Base-by-base conservation (phyloP, 2,113 vertebrate species). In the Corythornis vintsioides region DNA sequence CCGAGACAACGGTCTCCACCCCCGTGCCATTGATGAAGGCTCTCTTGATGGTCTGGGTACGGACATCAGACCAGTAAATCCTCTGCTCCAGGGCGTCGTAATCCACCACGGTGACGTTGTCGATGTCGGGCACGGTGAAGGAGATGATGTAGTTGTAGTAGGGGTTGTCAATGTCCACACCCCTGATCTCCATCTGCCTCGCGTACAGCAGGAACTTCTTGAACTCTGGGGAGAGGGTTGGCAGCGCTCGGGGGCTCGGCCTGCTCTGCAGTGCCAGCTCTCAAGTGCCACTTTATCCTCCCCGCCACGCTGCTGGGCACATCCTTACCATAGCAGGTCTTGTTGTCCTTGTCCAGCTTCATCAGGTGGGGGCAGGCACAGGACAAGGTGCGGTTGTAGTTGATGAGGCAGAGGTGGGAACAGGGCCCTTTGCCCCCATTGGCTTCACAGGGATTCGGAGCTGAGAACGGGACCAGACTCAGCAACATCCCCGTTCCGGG, bases 141-240 rank as follows among this genome's bases (percentile, higher is more conserved):
- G 99, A 99, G 97, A 99, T 99, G 96, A 99, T 99, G 96, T 99
- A 99, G 97, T 99, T 99, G 97, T 99, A 99, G 96, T 99, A 99
- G 3, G 99, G 99, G 94, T 99, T 99, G 29, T 99, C 99, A 0
- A 99, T 98, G 96, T 99, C 99, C 96, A 99, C 99, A 0, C 99
- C 99, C 15, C 99, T 97, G 95, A 99, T 99, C 98, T 99, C 99
- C 95, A 99, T 99, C 98, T 99, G 99, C 42, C 99, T 98, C 1
- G 99, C 99, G 4, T 99, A 99, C 63, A 99, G 98, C 98, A 99
- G 97, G 97, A 99, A 99, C 98, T 99, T 98, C 93, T 98, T 98
- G 38, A 98, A 99, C 93, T 99, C 99, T 99, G 97, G 0, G 59
- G 63, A 57, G 53, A 20, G 22, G 33, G 56, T 12, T 12, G 48